Evolutionary conservation across 2,888 invertebrate genomes (phyloP).

Genomic region (Zaprionus bogoriensis): DNA sequence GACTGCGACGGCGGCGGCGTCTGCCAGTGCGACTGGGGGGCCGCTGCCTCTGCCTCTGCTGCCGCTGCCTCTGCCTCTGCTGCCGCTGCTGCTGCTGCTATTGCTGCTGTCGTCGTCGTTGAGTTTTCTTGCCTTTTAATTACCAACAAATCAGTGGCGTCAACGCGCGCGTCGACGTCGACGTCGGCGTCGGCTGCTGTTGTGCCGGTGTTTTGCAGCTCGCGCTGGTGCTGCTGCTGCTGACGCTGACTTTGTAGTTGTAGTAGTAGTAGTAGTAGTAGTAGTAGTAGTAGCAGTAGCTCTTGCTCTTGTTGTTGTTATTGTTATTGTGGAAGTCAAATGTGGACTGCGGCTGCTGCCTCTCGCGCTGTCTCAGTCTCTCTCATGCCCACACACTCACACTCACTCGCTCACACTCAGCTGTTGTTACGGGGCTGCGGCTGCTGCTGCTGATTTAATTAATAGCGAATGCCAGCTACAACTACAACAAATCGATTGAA

Average conservation of each 20-base stretch:
- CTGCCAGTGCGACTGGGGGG: constrained; percentile 12
- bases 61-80: background rate
- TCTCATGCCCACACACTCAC: constrained; percentile 3
- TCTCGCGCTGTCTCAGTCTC: constrained; percentile 30
- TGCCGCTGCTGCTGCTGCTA: constrained; percentile 23
- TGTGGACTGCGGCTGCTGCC: constrained; percentile 38
- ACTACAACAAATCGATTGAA: constrained; percentile 74
- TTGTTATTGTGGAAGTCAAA: constrained; percentile 34
- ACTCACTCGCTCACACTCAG: constrained; percentile 38
- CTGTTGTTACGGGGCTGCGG: constrained; percentile 44
- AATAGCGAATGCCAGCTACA: constrained; percentile 76
- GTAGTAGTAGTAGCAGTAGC: no score
- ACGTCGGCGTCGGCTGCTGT: constrained; percentile 19
- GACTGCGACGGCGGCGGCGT: constrained; percentile 3
- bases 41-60: background rate
- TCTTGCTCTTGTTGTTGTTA: constrained; percentile 31
- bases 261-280: no score
- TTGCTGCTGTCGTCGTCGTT: constrained; percentile 27
- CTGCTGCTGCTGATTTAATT: constrained; percentile 67
- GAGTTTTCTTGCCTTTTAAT: constrained; percentile 56
- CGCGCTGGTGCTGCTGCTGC: constrained; percentile 28
- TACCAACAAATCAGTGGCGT: constrained; percentile 56
- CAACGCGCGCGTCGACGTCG: constrained; percentile 12
- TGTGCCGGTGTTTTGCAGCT: constrained; percentile 62
- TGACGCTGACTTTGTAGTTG: constrained; percentile 28